Evolutionary conservation across 2,113 vertebrate genomes (phyloP).

Genomic region (Eubucco bourcierii): DNA sequence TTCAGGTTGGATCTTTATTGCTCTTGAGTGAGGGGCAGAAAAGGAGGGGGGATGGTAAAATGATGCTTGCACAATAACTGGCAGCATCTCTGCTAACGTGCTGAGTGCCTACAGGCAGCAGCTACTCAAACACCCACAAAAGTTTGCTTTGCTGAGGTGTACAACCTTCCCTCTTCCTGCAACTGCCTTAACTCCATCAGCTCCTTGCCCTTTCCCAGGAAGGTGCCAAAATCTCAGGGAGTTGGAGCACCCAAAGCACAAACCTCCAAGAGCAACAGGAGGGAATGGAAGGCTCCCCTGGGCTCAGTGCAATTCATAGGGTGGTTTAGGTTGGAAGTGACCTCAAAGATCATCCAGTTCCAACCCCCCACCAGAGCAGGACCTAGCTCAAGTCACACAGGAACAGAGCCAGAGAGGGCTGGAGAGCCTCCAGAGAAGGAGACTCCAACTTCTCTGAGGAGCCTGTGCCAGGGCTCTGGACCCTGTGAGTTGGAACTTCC

Average conservation of each 20-base stretch:
- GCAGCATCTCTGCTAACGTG: background rate
- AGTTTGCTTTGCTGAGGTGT: background rate
- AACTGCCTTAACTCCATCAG: background rate
- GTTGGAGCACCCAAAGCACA: background rate
- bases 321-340: too few relatives aligned
- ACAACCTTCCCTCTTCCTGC: background rate
- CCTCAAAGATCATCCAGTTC: too few relatives aligned
- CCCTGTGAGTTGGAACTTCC: too few relatives aligned
- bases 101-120: background rate
- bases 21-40: background rate
- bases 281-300: background rate
- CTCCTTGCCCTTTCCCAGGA: background rate
- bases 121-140: background rate
- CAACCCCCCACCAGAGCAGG: too few relatives aligned
- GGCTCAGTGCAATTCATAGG: fast-evolving
- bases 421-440: too few relatives aligned
- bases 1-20: background rate
- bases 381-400: too few relatives aligned
- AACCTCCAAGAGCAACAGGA: background rate
- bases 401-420: too few relatives aligned
- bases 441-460: too few relatives aligned
- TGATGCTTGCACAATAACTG: background rate
- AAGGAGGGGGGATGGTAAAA: background rate
- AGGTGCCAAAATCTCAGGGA: background rate
- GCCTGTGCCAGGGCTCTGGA: too few relatives aligned